Conservation (phyloP, 92 coral and sea anemone genomes). For the Porites lobata region DNA sequence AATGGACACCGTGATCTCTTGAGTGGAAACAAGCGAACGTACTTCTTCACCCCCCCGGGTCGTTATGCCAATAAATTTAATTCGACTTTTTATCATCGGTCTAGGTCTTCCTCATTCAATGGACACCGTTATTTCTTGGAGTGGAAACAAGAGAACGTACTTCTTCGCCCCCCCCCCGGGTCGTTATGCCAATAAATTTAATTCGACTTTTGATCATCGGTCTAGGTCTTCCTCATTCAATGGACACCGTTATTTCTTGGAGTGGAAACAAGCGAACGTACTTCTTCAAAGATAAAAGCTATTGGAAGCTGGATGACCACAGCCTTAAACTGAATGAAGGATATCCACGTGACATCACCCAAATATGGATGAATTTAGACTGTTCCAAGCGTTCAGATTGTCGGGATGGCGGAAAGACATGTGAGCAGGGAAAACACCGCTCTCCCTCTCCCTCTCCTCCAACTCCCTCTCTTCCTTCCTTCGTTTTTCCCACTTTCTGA, state of each 20-base stretch:
- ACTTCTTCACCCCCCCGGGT: no score
- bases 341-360: constrained; percentile 61
- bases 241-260: constrained; percentile 91
- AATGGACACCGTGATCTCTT: constrained; percentile 85
- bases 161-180: no score
- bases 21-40: constrained; percentile 80
- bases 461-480: no score
- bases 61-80: no score
- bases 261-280: constrained; percentile 80
- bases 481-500: no score
- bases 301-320: constrained; percentile 67
- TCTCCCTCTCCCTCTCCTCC: no score
- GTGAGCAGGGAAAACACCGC: no score
- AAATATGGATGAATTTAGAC: constrained; percentile 44
- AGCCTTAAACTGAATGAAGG: constrained; percentile 44
- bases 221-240: constrained; percentile 55
- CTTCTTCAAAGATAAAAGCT: constrained; percentile 77
- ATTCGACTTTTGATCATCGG: neutral
- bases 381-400: no score
- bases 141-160: constrained; percentile 74
- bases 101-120: constrained; percentile 61
- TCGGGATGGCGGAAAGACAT: no score
- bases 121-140: constrained; percentile 90
- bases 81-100: neutral
- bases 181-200: no score